Percentiles rank a stretch among this genome's conserved stretches.
phyloP scores from a whole-genome alignment of 2,797 vertebrate species.

The Aselliscus stoliczkanus region DNA sequence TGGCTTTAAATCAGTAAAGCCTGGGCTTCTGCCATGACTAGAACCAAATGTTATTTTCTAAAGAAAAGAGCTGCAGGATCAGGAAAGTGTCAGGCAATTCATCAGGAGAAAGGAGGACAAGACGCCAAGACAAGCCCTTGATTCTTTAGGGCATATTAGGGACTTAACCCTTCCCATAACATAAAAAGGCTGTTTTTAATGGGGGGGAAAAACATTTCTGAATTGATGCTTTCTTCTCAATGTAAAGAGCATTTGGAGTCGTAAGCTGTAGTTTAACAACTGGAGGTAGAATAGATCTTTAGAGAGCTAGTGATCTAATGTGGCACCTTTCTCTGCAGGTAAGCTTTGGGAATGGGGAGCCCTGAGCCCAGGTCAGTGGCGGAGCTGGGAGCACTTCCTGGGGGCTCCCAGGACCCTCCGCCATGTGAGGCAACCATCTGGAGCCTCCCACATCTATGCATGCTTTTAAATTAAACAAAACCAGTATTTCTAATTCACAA shows the following conservation, averaged over 20 bases:
- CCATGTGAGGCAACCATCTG: background rate
- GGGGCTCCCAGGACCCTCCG: background rate
- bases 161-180: conserved; percentile 75
- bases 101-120: conserved; percentile 77
- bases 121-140: conserved; percentile 74
- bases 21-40: conserved; percentile 65
- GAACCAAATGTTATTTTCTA: conserved; percentile 79
- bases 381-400: background rate
- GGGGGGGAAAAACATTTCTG: background rate
- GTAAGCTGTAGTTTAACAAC: background rate
- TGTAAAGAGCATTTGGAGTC: background rate
- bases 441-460: background rate
- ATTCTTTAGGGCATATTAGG: conserved; percentile 65
- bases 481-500: background rate
- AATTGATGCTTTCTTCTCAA: background rate
- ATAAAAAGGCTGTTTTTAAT: background rate
- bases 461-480: background rate
- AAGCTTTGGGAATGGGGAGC: fast-evolving
- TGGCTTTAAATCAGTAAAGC: conserved; percentile 71
- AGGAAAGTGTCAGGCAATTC: conserved; percentile 77
- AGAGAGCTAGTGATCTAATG: background rate
- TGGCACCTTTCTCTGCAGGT: background rate
- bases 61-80: conserved; percentile 71
- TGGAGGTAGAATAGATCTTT: background rate
- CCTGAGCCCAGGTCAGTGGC: background rate